These are phyloP conservation scores for Protobothrops flavoviridis DNA, from an alignment of 2,113 vertebrate species.

Conservation along the genomic window DNA sequence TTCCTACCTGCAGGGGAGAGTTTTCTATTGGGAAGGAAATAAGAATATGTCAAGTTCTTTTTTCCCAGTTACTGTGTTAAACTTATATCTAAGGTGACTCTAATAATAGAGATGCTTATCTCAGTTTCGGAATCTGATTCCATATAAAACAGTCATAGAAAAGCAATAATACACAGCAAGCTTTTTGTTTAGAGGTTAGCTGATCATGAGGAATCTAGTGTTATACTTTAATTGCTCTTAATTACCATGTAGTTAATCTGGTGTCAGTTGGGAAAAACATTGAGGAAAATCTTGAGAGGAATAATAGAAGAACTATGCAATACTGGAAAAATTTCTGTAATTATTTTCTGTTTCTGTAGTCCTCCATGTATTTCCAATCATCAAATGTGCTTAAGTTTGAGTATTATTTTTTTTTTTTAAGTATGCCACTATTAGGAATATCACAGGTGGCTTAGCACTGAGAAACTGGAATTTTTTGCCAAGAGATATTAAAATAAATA, in stretches of 20 bases:
- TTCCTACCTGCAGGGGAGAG: neutral
- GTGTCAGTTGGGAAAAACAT: neutral
- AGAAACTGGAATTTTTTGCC: neutral
- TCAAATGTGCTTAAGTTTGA: neutral
- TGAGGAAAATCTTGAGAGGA: neutral
- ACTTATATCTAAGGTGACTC: neutral
- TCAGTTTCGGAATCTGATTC: conserved; percentile 11
- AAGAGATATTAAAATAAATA: neutral
- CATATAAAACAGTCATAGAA: conserved; percentile 4
- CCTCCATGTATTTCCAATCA: neutral
- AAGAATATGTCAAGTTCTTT: neutral
- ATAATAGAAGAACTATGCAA: neutral
- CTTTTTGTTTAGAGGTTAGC: neutral
- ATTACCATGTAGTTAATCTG: neutral
- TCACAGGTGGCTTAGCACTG: neutral
- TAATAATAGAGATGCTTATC: neutral
- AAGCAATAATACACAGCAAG: neutral
- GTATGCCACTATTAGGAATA: neutral
- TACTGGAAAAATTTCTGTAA: neutral
- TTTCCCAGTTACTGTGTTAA: neutral
- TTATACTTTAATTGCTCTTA: neutral
- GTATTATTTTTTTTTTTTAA: no score
- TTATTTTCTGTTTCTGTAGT: neutral
- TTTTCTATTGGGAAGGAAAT: neutral
- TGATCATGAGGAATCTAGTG: neutral